phyloP scores from a whole-genome alignment of 2,888 invertebrate species.

The Andricus curvator region DNA sequence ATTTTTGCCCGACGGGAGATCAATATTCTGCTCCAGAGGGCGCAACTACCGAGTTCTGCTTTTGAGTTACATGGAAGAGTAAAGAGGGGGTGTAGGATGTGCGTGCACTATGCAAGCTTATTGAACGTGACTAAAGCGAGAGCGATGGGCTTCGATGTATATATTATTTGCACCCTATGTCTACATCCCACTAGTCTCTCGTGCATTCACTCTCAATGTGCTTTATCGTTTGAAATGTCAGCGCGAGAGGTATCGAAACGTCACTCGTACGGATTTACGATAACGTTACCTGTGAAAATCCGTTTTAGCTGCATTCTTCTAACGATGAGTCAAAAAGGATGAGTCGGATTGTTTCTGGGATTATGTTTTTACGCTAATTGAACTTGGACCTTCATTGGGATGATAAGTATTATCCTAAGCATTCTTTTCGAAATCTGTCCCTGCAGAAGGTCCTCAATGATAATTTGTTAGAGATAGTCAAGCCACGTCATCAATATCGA shows the following conservation, averaged over 20 bases:
- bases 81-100: neutral
- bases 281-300: neutral
- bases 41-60: constrained; percentile 45
- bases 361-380: neutral
- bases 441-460: neutral
- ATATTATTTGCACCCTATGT: neutral
- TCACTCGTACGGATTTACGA: constrained; percentile 28
- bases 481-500: no score
- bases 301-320: neutral
- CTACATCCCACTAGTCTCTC: neutral
- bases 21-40: constrained; percentile 64
- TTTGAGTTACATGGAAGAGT: constrained; percentile 44
- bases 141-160: constrained; percentile 17
- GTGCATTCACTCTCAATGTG: constrained; percentile 26
- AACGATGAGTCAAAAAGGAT: neutral
- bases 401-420: neutral
- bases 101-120: constrained; percentile 8
- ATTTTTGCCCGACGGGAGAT: constrained; percentile 73
- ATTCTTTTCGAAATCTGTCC: neutral
- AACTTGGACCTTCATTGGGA: neutral
- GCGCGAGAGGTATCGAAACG: constrained; percentile 17
- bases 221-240: constrained; percentile 36
- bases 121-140: constrained; percentile 33
- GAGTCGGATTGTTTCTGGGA: neutral
- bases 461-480: no score